phyloP scores from a whole-genome alignment of 2,797 vertebrate genomes.

The Toxotes lorentzi region DNA sequence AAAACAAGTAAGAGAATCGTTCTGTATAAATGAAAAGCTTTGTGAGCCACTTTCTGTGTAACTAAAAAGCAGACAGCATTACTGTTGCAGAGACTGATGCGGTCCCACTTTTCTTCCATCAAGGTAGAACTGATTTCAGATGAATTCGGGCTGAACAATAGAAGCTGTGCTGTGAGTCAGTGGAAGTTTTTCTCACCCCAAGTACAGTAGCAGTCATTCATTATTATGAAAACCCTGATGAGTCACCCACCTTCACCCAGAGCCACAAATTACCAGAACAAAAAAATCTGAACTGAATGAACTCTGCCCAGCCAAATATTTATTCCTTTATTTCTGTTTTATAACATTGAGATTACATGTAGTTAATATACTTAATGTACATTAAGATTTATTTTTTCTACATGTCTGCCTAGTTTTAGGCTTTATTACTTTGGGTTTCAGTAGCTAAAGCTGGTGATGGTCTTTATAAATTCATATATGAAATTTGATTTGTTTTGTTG shows the following conservation, averaged over 20 bases:
- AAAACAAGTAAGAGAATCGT: neutral
- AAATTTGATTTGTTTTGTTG: too few species aligned
- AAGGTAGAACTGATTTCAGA: constrained; percentile 23
- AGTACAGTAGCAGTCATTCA: neutral
- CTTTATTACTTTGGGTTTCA: too few species aligned
- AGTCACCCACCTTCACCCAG: constrained; percentile 36
- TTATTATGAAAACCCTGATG: constrained; percentile 27
- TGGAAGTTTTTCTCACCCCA: constrained; percentile 1
- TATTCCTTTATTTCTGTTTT: neutral
- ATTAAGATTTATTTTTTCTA: too few species aligned
- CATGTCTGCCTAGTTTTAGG: too few species aligned
- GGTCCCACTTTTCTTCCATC: neutral
- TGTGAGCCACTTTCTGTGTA: neutral
- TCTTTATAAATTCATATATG: too few species aligned
- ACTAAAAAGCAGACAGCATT: neutral
- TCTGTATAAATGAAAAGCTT: neutral
- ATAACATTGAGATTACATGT: too few species aligned
- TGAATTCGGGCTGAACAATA: constrained; percentile 30
- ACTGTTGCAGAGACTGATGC: neutral
- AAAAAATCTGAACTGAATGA: neutral
- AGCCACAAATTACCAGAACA: neutral
- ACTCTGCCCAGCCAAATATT: neutral
- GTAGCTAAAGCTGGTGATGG: too few species aligned
- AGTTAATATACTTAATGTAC: too few species aligned
- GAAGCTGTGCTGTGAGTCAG: constrained; percentile 20